These are phyloP conservation scores for Acromyrmex charruanus DNA, from an alignment of 1,140 invertebrate genomes.

Conservation along the genomic window DNA sequence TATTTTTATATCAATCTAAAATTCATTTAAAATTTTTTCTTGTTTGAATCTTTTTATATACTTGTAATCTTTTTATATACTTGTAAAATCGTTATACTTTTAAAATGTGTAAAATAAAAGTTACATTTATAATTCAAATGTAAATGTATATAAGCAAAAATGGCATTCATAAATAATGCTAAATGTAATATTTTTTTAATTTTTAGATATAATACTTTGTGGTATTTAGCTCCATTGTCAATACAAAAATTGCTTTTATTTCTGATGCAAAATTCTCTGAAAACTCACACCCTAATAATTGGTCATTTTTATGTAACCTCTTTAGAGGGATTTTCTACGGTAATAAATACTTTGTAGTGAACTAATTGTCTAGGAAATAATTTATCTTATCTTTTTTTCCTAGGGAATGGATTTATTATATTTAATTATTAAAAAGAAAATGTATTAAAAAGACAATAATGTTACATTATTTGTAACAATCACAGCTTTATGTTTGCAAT, in stretches of 20 bases:
- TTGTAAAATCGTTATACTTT: no score
- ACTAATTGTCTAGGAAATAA: background rate
- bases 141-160: no score
- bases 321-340: constrained; percentile 59
- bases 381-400: background rate
- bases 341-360: constrained; percentile 12
- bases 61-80: no score
- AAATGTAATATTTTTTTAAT: no score
- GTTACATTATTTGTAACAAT: no score
- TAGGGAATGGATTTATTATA: background rate
- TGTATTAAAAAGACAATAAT: background rate
- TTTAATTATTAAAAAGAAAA: background rate
- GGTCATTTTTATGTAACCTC: constrained; percentile 47
- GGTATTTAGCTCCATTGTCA: constrained; percentile 52
- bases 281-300: constrained; percentile 9
- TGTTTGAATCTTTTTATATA: no score
- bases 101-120: no score
- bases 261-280: constrained; percentile 57
- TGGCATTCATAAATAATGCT: no score
- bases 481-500: no score
- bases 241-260: constrained; percentile 62
- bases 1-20: no score
- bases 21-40: no score
- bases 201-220: constrained; percentile 58
- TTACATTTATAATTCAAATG: no score